Percentiles rank a stretch among this genome's conserved stretches.
Evolutionary conservation across 2,888 invertebrate genomes (phyloP).

Genomic region (Drosophila melanosoma): DNA sequence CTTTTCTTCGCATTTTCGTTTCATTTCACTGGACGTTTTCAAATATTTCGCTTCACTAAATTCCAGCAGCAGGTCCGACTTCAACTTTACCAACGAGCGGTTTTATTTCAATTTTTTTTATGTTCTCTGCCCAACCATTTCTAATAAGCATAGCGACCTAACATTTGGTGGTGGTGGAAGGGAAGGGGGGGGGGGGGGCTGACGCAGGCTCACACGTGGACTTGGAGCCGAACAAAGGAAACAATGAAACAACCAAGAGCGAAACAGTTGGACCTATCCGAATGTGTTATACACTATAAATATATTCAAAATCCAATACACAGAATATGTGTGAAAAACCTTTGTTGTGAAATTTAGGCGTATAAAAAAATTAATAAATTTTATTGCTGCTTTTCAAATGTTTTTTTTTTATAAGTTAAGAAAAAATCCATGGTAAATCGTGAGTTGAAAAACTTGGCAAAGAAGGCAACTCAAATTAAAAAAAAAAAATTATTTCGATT

Average conservation of each 20-base stretch:
- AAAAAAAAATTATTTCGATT: neutral
- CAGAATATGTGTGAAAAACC: neutral
- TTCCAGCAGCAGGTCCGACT: constrained; percentile 56
- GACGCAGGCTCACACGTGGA: constrained; percentile 22
- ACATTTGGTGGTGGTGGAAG: too few species aligned
- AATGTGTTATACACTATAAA: neutral
- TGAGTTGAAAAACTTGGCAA: neutral
- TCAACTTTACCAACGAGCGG: constrained; percentile 55
- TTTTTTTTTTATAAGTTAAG: too few species aligned
- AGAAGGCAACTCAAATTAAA: neutral
- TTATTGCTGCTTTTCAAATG: neutral
- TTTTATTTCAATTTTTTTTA: constrained; percentile 10
- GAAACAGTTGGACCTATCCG: neutral
- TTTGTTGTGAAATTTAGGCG: neutral
- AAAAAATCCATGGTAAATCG: neutral
- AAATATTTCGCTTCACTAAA: constrained; percentile 68
- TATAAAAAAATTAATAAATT: too few species aligned
- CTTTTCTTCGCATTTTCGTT: constrained; percentile 50
- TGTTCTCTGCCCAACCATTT: constrained; percentile 49
- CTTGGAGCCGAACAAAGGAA: neutral
- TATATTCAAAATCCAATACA: neutral
- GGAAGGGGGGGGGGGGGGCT: constrained; percentile 11
- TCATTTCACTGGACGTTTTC: constrained; percentile 69
- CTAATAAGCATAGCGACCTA: constrained; percentile 55
- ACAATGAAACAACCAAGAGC: neutral